phyloP scores from a whole-genome alignment of 2,888 invertebrate species.

The Holacanthella duospinosa region DNA sequence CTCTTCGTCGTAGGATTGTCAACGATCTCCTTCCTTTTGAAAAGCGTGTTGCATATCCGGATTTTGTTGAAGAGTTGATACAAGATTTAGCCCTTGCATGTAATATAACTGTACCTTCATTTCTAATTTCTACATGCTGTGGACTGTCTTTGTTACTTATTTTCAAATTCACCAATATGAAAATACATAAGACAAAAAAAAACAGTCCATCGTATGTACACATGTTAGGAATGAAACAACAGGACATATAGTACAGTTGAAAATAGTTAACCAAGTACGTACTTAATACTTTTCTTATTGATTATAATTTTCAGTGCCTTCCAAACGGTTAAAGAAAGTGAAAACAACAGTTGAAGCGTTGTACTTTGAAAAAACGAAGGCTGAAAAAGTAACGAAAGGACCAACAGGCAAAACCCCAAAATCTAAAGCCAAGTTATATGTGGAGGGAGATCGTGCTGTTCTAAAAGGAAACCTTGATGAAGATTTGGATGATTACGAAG shows the following conservation, averaged over 20 bases:
- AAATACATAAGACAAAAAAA: too few species aligned
- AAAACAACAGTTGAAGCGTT: slow-evolving; percentile 72
- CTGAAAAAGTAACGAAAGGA: slow-evolving; percentile 68
- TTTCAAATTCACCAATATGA: background rate
- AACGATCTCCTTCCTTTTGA: slow-evolving; percentile 30
- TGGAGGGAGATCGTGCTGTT: slow-evolving; percentile 54
- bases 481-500: slow-evolving; percentile 36
- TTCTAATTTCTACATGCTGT: background rate
- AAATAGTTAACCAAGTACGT: too few species aligned
- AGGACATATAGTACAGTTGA: too few species aligned
- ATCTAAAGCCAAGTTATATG: slow-evolving; percentile 65
- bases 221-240: too few species aligned
- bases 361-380: slow-evolving; percentile 75
- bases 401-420: slow-evolving; percentile 46
- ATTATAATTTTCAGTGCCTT: slow-evolving; percentile 55
- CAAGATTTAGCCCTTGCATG: slow-evolving; percentile 33
- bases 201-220: too few species aligned
- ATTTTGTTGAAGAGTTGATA: slow-evolving; percentile 36
- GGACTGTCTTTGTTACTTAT: background rate
- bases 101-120: slow-evolving; percentile 15
- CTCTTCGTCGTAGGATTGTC: slow-evolving; percentile 30
- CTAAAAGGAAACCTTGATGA: slow-evolving; percentile 23
- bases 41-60: slow-evolving; percentile 32
- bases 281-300: too few species aligned
- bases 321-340: slow-evolving; percentile 71